Base-by-base conservation (phyloP, 1,140 invertebrate species). In the Lordiphosa mommai region DNA sequence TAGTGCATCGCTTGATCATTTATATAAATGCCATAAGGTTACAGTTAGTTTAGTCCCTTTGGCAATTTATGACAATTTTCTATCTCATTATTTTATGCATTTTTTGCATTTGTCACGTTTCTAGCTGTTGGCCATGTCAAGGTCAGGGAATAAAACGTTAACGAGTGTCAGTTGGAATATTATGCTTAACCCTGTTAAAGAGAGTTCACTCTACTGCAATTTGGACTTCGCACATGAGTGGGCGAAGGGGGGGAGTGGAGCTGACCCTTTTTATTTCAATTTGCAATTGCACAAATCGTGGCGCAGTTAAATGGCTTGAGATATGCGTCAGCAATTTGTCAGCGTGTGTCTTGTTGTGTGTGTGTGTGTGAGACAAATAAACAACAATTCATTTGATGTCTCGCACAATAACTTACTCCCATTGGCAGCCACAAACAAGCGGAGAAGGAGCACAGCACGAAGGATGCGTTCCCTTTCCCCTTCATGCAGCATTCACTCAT, bases 341-440 rank as follows among this genome's bases (percentile, higher is more conserved):
- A 55, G 50, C 14, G 67, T 36, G 46, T 43, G 51, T 38, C 44
- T 36, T 38, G n/a, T n/a, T 27, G 41, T 17, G 36, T 37, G 49
- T 10, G 44, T 50, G 47, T 33, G 50, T 36, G 37, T 17, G 65
- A 74, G 57, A 76, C 76, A 68, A 72, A 82, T 82, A 76, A 82
- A 82, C 71, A 82, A 82, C 76, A 84, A 82, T 82, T 64, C 67
- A 84, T 68, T 82, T 76, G 66, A 66, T 60, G 61, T 66, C 50
- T 56, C 41, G 50, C 51, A 70, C 66, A 55, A 53, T 60, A 66
- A 64, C 55, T 59, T 59, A 41, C 56, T 34, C 12, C 16, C 32
- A 43, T 44, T 49, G 12, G 38, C 46, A 58, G 16, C 9, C 16
- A 37, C 40, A 3, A 32, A 7, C n/a, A 27, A 49, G 47, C 17